Base-by-base conservation (phyloP, 2,797 vertebrate species). In the Pachyuromys duprasi region DNA sequence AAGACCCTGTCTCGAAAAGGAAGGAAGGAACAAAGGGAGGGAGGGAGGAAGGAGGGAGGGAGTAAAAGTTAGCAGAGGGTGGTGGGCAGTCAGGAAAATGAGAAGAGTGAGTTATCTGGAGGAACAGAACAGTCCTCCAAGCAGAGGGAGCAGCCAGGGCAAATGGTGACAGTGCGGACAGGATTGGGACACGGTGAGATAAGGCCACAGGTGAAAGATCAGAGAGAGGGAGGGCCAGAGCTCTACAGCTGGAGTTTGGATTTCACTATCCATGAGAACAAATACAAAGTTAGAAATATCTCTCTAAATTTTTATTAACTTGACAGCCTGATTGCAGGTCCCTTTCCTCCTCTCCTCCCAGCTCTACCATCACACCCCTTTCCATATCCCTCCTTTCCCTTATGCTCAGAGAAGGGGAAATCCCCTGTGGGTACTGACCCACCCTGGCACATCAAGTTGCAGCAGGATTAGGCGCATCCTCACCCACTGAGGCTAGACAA, bases 241-340 rank as follows among this genome's bases (percentile, higher is more conserved):
- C 82, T 82, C n/a, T 18, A 15, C 7, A 18, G 75, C 18, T 22
- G 36, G 33, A 55, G 53, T 93, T 95, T 63, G 18, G 6, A 39
- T 75, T 93, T 92, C 9, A 28, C 91, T 75, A 55, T 96, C 57
- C 15, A 24, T 75, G 22, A 75, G 65, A 94, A 81, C 26, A 42
- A 28, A 74, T 26, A 42, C 39, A 2, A 87, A 74, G 76, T 49
- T n/a, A 18, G 55, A 60, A 69, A 33, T 93, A 53, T 95, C 53
- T 17, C 92, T 89, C 65, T 91, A 72, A 49, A 49, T 1, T 11
- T 49, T 49, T 49, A 49, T 49, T 49, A 49, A 49, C 49, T 49
- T 49, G 8, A 49, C 49, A 49, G 49, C 49, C 49, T 49, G 49
- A 49, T 49, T 49, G 49, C 49, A 49, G 49, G 49, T 49, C 9